Percentiles rank a stretch among this genome's conserved stretches.
phyloP scores from a whole-genome alignment of 2,113 vertebrate species.

The Todiramphus saurophagus region DNA sequence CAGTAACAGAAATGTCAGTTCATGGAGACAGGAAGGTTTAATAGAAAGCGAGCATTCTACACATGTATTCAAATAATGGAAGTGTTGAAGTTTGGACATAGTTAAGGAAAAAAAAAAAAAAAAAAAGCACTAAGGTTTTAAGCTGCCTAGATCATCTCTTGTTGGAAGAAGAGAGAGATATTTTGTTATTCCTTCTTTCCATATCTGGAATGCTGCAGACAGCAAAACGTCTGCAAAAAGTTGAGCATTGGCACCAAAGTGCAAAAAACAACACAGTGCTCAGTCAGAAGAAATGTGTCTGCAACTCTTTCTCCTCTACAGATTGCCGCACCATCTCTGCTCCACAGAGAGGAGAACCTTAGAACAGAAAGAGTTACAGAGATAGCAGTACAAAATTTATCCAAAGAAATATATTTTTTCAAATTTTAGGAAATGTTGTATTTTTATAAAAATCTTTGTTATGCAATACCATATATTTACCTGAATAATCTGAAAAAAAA shows the following conservation, averaged over 20 bases:
- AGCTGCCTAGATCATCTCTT: conserved; percentile 84
- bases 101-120: conserved; percentile 68
- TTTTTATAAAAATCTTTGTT: conserved; percentile 68
- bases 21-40: conserved; percentile 70
- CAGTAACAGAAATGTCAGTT: conserved; percentile 68
- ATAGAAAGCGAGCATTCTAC: conserved; percentile 72
- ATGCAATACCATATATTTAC: conserved; percentile 64
- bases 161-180: conserved; percentile 41
- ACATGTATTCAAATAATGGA: conserved; percentile 68
- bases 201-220: conserved; percentile 81
- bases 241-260: conserved; percentile 73
- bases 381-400: conserved; percentile 67
- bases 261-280: conserved; percentile 67
- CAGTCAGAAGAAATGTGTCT: conserved; percentile 53
- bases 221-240: conserved; percentile 62
- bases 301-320: conserved; percentile 59
- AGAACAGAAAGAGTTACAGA: conserved; percentile 71
- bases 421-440: conserved; percentile 72
- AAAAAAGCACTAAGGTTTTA: conserved; percentile 78
- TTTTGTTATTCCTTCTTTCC: conserved; percentile 36
- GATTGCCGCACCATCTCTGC: conserved; percentile 35
- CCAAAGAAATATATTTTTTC: conserved; percentile 63
- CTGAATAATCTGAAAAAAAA: conserved; percentile 47
- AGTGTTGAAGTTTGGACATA: conserved; percentile 71
- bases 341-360: conserved; percentile 38